Percentiles rank a stretch among this genome's conserved stretches.
Conservation (phyloP, 1,140 invertebrate genomes). For the Lethocerus indicus region DNA sequence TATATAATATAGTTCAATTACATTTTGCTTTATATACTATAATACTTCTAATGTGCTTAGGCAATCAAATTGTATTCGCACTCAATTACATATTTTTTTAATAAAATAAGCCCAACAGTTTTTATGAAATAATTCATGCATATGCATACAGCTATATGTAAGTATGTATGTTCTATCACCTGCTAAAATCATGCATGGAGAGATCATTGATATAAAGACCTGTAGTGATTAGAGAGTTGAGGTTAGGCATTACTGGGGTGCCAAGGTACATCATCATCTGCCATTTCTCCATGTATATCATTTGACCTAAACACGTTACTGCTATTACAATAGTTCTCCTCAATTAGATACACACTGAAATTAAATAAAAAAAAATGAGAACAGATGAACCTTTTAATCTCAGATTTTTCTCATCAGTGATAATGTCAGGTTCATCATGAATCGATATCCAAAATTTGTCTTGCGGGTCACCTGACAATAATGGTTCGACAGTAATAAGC, state of each 20-base stretch:
- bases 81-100: too few relatives aligned
- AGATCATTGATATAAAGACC: slow-evolving; percentile 94
- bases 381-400: slow-evolving; percentile 56
- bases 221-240: slow-evolving; percentile 70
- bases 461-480: slow-evolving; percentile 51
- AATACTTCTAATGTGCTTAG: not conserved
- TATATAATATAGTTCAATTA: not conserved
- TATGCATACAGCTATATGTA: not conserved
- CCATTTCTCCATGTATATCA: slow-evolving; percentile 98
- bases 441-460: slow-evolving; percentile 35
- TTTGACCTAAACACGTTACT: slow-evolving; percentile 52
- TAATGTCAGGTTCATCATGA: slow-evolving; percentile 41
- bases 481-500: slow-evolving; percentile 68
- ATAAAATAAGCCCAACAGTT: not conserved
- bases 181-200: slow-evolving; percentile 95
- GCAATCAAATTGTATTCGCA: too few relatives aligned
- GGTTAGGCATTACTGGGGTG: slow-evolving; percentile 86
- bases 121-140: not conserved
- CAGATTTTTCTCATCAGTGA: slow-evolving; percentile 47
- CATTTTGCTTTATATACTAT: not conserved
- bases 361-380: too few relatives aligned
- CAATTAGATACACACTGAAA: too few relatives aligned
- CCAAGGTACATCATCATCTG: slow-evolving; percentile 91
- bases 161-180: slow-evolving; percentile 29
- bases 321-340: too few relatives aligned